Evolutionary conservation across 1,140 invertebrate genomes (phyloP).

Genomic region (Trissolcus basalis): DNA sequence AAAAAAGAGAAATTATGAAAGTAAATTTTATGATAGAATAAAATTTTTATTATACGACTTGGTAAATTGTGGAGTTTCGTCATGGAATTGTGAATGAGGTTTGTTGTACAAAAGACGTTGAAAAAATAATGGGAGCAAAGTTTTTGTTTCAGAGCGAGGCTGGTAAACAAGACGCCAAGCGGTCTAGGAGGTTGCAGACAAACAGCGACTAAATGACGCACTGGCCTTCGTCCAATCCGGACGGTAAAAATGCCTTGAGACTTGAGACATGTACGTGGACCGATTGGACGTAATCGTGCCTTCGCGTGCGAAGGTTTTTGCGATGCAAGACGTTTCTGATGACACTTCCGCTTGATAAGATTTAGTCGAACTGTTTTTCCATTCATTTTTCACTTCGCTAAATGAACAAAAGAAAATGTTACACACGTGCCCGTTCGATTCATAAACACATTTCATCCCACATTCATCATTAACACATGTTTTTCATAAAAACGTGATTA

Average conservation of each 20-base stretch:
- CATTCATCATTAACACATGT: no score
- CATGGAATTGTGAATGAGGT: conserved; percentile 3
- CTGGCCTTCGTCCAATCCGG: conserved; percentile 45
- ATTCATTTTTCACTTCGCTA: conserved; percentile 33
- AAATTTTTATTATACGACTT: no score
- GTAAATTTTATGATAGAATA: no score
- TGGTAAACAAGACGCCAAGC: conserved; percentile 51
- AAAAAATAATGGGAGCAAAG: conserved; percentile 1
- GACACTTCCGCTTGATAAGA: conserved; percentile 18
- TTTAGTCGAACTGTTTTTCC: conserved; percentile 4
- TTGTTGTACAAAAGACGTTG: background rate
- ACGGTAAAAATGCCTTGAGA: conserved; percentile 46
- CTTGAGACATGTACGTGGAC: conserved; percentile 38
- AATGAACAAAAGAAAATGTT: no score
- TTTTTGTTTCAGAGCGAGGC: conserved; percentile 7
- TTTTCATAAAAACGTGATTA: no score
- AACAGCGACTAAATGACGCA: conserved; percentile 19
- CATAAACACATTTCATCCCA: no score
- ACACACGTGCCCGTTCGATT: no score
- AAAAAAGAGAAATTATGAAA: no score
- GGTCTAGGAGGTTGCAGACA: conserved; percentile 35
- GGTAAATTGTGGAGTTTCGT: no score
- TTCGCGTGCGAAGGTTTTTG: conserved; percentile 26
- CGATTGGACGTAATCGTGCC: conserved; percentile 30
- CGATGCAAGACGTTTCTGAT: conserved; percentile 19